Evolutionary conservation across 2,113 vertebrate genomes (phyloP).

Genomic region (Thryonomys swinderianus): DNA sequence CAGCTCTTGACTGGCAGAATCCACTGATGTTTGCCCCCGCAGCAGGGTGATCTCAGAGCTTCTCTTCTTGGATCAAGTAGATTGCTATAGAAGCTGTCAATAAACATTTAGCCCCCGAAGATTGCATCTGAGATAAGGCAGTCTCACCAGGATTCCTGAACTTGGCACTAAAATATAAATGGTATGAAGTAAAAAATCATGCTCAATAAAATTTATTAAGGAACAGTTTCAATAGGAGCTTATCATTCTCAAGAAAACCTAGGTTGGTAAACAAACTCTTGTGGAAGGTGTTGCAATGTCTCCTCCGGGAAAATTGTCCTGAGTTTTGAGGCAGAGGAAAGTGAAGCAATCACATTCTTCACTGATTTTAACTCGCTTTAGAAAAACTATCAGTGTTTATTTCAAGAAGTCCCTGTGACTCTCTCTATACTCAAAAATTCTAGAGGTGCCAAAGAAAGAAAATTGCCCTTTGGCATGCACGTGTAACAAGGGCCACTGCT

Average conservation of each 20-base stretch:
- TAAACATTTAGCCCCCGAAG: not conserved
- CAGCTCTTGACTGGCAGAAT: not conserved
- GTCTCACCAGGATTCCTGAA: not conserved
- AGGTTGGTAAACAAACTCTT: not conserved
- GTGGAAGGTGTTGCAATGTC: not conserved
- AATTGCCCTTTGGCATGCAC: not conserved
- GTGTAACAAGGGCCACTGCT: not conserved
- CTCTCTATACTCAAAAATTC: not conserved
- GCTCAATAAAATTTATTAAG: not conserved
- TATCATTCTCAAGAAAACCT: not conserved
- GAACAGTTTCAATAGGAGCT: not conserved
- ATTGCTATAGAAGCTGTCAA: slow-evolving; percentile 14
- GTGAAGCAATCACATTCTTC: not conserved
- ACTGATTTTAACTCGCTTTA: not conserved
- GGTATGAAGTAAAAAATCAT: not conserved
- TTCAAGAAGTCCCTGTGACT: too few species aligned
- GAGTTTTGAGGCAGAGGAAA: slow-evolving; percentile 10
- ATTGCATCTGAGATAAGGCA: not conserved
- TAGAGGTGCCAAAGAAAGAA: not conserved
- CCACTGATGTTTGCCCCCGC: not conserved
- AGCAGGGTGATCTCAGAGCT: not conserved
- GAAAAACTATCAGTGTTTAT: not conserved
- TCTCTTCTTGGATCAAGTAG: not conserved
- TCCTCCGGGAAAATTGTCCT: not conserved
- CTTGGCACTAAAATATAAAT: not conserved